These are phyloP conservation scores for Dynastes tityus DNA, from an alignment of 2,888 invertebrate genomes.

Conservation along the genomic window DNA sequence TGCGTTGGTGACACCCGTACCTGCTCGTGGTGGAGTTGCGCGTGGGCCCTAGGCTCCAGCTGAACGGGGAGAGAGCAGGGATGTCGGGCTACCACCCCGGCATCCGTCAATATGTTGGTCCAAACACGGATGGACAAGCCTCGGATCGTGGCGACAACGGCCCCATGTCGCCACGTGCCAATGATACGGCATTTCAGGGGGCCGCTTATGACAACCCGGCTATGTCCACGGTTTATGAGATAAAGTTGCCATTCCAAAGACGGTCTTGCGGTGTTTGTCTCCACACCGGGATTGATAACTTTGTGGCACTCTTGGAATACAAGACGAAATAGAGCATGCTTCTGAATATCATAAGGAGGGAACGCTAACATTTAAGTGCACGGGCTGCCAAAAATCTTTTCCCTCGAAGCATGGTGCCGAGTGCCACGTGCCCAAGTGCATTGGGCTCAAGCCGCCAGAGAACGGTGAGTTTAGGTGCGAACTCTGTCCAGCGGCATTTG, in stretches of 20 bases:
- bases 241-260: conserved; percentile 12
- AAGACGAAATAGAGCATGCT: conserved; percentile 34
- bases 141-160: conserved; percentile 10
- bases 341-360: conserved; percentile 1
- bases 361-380: background rate
- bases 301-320: conserved; percentile 22
- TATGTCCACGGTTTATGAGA: background rate
- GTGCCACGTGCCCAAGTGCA: conserved; percentile 38
- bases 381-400: conserved; percentile 11
- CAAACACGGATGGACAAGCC: background rate
- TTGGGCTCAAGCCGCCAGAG: background rate
- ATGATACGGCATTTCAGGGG: background rate
- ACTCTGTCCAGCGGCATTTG: background rate
- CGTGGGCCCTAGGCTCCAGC: background rate
- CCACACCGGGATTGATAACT: conserved; percentile 26
- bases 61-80: conserved; percentile 21
- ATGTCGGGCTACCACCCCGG: conserved; percentile 17
- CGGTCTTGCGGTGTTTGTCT: conserved; percentile 24
- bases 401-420: conserved; percentile 26
- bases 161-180: background rate
- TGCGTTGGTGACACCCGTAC: conserved; percentile 13
- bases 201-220: conserved; percentile 7
- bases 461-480: conserved; percentile 16
- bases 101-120: background rate
- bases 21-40: conserved; percentile 12